Base-by-base conservation (phyloP, 2,113 vertebrate genomes). In the Alaudala cheleensis region DNA sequence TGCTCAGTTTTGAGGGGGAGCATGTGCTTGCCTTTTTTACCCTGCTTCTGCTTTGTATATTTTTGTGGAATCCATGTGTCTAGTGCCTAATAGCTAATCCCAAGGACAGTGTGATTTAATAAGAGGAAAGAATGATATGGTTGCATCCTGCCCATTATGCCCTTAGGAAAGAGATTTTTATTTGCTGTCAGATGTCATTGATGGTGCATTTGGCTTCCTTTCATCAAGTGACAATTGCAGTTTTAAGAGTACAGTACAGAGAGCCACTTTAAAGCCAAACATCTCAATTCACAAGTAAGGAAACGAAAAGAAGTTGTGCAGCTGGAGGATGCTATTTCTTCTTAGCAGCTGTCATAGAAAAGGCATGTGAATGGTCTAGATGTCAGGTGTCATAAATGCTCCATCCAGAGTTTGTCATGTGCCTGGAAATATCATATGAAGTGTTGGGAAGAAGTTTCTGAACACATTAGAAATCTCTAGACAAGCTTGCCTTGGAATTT, bases 311-410 rank as follows among this genome's bases (percentile, higher is more conserved):
- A 97, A 97, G 96, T 97, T 96, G 90, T 97, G 95, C 98, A 98
- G 97, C 97, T 98, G 97, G 97, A 96, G 97, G 96, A 97, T 97
- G 96, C 95, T 96, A 96, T 90, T 97, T 98, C 97, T 98, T 97
- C 94, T 90, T 23, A 1, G 93, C 98, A 98, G 97, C 97, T 98
- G 97, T 97, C 95, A 92, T 14, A 97, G 96, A 96, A 98, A 95
- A 97, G 93, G 87, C 97, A 94, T 66, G 71, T 95, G 96, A 94
- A 96, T 94, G 94, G 95, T 96, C 76, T 94, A 96, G 95, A 97
- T 88, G 95, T 98, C 97, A 96, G 97, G 93, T 97, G 97, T 97
- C 96, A 96, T 90, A 91, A 96, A 91, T 95, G 89, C 93, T 92
- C 67, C 87, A 94, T 97, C 88, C 91, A 96, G 92, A 94, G 90